Base-by-base conservation (phyloP, 1,140 invertebrate genomes). In the Helicoverpa zea region DNA sequence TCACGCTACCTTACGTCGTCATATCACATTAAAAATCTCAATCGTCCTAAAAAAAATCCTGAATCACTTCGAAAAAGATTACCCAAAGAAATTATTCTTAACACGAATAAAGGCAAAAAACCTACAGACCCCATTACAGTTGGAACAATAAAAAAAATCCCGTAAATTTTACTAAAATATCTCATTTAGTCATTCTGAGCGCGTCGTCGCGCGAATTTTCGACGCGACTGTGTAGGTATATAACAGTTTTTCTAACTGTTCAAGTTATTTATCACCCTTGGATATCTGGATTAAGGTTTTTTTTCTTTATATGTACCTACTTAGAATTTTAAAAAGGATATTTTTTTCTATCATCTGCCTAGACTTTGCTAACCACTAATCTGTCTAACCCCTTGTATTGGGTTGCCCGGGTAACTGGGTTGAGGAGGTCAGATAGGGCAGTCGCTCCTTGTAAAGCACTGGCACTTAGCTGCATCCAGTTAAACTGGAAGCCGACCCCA, bases 201-300 rank as follows among this genome's bases (percentile, higher is more conserved):
- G 18, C 29, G n/a, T 52, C 43, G 18, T n/a, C 11, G n/a, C 18
- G 58, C 16, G 35, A 35, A 68, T 68, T 79, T 79, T 77, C 58
- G 59, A 11, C 74, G 54, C 30, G 9, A 1, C 59, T n/a, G 35
- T 23, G 23, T 23, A 23, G 23, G 23, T 43, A 43, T 9, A 43
- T 43, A 43, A 43, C 35, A 5, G 35, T 43, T 43, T 5, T 43
- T 12, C 14, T 79, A 79, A 79, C 76, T 29, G 76, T 79, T 79
- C 43, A 23, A 29, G 29, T 56, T 12, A 79, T 79, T 68, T 79
- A 79, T 58, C 29, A 58, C 29, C 30, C 49, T 78, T 1, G 11
- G 30, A 14, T 76, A 76, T 64, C 59, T 76, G 59, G 58, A 76
- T 76, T 76, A 63, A 61, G 18, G 16, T 2, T 30, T 29, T 63